Evolutionary conservation across 1,140 invertebrate genomes (phyloP), one percentile per base, ranked within the genome.

Genomic region (Nylanderia fulva): DNA sequence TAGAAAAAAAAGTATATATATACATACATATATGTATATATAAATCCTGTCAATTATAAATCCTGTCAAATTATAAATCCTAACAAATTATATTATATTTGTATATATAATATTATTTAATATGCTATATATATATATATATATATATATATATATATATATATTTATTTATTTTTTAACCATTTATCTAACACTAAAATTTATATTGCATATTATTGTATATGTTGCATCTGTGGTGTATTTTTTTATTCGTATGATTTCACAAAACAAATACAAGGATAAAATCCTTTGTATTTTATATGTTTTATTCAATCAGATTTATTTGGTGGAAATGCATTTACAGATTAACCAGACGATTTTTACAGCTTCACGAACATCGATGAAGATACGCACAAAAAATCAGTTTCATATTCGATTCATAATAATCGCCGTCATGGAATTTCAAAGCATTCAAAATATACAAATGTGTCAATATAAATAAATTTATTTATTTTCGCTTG

Each of bases 291-390:
- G 18, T 5, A 39, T 18, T 21, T 29, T 33, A 24, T 21, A 24
- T 8, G 36, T 60, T 48, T 72, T 21, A 69, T 42, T 80, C 77
- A 1, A 72, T 82, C 29, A 58, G 66, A 72, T 72, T n/a, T 8
- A 56, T 71, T 48, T 42, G 9, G 24, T 24, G n/a, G 13, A 63
- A 58, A 71, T 29, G 24, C 48, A 42, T 0, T 80, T 15, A 29
- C 3, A 27, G 39, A 64, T 80, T 42, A 36, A 18, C 13, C 24
- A n/a, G n/a, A 29, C 36, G 24, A 18, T 71, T 80, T 39, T 80
- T n/a, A 71, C 21, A 13, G 36, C 36, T 58, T 33, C 48, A 4
- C 18, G 24, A 71, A n/a, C 36, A 71, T 80, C 27, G 8, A 72
- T 18, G 52, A 29, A 39, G 8, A n/a, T 6, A 56, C 3, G 21